Base-by-base conservation (phyloP, 2,888 invertebrate genomes). In the Phalangium opilio region DNA sequence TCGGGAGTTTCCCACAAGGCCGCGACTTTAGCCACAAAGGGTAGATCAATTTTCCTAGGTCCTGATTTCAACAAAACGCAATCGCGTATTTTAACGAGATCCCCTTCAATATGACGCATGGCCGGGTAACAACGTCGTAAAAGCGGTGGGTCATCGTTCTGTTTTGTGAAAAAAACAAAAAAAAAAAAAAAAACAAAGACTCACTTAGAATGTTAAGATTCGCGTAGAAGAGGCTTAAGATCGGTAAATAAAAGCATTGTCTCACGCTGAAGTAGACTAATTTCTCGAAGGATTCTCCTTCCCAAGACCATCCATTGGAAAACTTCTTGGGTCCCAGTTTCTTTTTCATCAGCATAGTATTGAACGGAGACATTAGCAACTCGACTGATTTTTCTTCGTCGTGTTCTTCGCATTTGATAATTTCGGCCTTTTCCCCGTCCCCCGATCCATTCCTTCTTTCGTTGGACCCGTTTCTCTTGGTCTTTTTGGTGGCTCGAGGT, bases 271-370 rank as follows among this genome's bases (percentile, higher is more conserved):
- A 73, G 70, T 82, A 87, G 59, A 90, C 82, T 72, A 81, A 81
- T 55, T 81, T 79, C 62, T 84, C 75, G 63, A 78, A 83, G 32
- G 82, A 73, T 56, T 83, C 79, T 42, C 89, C 89, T 62, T 83
- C 81, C 84, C 87, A 90, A 54, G 75, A 76, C 90, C 90, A 90
- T 21, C 89, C 89, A 64, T 90, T 89, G 63, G 83, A 85, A 85
- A 85, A 87, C 59, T 45, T 45, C 34, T 40, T 46, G n/a, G 43
- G 52, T 14, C 47, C 49, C 14, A 36, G 15, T 38, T 47, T 32
- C 34, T 49, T 50, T 44, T 49, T 46, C 50, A 48, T 36, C 18
- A 48, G 43, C 27, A 27, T 27, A 33, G 48, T 40, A 39, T 44
- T 46, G 38, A 47, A 34, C n/a, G 50, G 19, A n/a, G 49, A 43